Evolutionary conservation across 2,797 vertebrate species (phyloP), one percentile per base, ranked within the genome.

Genomic region (Tenualosa ilisha): DNA sequence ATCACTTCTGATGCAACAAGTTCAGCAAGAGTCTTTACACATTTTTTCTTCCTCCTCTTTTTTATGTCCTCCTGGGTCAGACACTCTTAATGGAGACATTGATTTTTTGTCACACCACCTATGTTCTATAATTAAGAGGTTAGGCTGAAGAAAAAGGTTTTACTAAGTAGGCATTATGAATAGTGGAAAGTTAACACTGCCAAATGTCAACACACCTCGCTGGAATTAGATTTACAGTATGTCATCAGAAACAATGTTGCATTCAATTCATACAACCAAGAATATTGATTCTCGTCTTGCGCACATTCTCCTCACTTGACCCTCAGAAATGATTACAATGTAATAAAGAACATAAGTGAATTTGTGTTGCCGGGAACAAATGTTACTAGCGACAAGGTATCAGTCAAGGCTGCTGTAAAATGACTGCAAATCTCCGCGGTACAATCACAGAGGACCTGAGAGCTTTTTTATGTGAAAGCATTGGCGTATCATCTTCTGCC

Each of bases 401-500:
- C 82, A 84, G 68, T 86, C 85, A 89, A 59, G 51, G 83, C 82
- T 53, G n/a, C 72, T n/a, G 79, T 82, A 85, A 87, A 87, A 85
- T 86, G 11, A 85, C 84, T 86, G 79, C 61, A 40, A 63, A 49
- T 86, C 85, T 82, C 85, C 81, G 81, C 15, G 82, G 85, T 68
- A 59, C 84, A 54, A 79, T 83, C 59, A 68, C 51, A 75, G 81
- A 85, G 84, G 84, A 86, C 75, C 84, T 87, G 88, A 90, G 88
- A 88, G 87, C 84, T 89, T 88, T 88, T 87, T 72, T 82, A 89
- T 85, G 86, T 31, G 68, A 81, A 46, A 86, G 82, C 61, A 56
- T 83, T 68, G 83, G 83, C 82, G 65, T 20, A 82, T 72, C 82
- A 75, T 84, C 82, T 84, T 84, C 82, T 85, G 82, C 83, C 81